Percentiles rank a stretch among this genome's conserved stretches.
These are phyloP conservation scores for Dryobota labecula DNA, from an alignment of 2,888 invertebrate species.

Conservation along the genomic window DNA sequence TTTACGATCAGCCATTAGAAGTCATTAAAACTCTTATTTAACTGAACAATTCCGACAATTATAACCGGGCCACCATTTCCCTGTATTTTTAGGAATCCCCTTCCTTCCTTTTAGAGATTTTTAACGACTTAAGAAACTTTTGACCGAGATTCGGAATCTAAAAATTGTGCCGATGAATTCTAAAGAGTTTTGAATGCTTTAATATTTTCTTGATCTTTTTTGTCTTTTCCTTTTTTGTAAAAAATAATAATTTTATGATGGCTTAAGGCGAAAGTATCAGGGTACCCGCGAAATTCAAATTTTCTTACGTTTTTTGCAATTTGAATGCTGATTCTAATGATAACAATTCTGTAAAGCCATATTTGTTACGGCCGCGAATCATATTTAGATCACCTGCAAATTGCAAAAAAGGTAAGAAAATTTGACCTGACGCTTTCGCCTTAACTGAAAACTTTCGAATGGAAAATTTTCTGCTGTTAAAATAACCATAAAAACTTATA, in stretches of 20 bases:
- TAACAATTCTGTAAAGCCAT: too few species aligned
- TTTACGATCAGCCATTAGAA: constrained; percentile 73
- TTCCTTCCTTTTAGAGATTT: constrained; percentile 56
- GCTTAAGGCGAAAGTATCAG: too few species aligned
- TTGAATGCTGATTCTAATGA: too few species aligned
- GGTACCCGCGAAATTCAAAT: too few species aligned
- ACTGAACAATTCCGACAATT: constrained; percentile 66
- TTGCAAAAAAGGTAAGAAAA: too few species aligned
- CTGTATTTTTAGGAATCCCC: constrained; percentile 51
- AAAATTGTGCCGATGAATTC: constrained; percentile 57
- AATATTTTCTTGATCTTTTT: constrained; percentile 21
- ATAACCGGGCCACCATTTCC: constrained; percentile 36
- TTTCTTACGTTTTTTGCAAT: too few species aligned
- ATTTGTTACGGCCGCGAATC: too few species aligned
- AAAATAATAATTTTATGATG: constrained; percentile 11
- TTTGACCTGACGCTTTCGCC: too few species aligned
- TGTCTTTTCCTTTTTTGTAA: neutral
- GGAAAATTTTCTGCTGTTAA: neutral
- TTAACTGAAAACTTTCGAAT: neutral
- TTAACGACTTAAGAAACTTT: constrained; percentile 66
- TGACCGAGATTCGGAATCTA: constrained; percentile 51
- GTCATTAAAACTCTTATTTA: constrained; percentile 73
- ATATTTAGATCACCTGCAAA: too few species aligned
- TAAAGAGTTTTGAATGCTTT: constrained; percentile 49
- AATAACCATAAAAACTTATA: neutral